A percentile compares a stretch with the other conserved stretches of the same genome.
These are phyloP conservation scores for Pogonomyrmex californicus DNA, from an alignment of 1,140 invertebrate genomes.

Conservation along the genomic window DNA sequence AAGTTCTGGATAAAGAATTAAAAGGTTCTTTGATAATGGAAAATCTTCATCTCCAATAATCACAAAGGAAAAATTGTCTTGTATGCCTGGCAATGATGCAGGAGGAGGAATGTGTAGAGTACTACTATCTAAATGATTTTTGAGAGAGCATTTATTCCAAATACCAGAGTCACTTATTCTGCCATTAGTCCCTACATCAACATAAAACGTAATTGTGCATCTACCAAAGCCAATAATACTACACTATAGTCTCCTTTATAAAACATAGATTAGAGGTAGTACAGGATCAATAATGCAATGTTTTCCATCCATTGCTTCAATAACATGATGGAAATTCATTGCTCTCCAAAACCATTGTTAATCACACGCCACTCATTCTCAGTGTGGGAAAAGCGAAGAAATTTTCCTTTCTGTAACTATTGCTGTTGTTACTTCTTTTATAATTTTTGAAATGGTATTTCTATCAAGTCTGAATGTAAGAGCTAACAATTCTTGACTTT, in stretches of 20 bases:
- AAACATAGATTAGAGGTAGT: not conserved
- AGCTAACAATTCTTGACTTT: conserved; percentile 19
- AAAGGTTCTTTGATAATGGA: not conserved
- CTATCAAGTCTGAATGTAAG: conserved; percentile 12
- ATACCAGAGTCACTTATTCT: not conserved
- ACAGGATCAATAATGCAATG: conserved; percentile 8
- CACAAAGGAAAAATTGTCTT: conserved; percentile 7
- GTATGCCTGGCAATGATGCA: conserved; percentile 7
- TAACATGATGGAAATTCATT: not conserved
- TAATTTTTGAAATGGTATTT: conserved; percentile 21
- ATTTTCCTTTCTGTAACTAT: not conserved
- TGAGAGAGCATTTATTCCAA: conserved; percentile 8
- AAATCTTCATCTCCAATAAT: conserved; percentile 18
- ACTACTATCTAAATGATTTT: conserved; percentile 3
- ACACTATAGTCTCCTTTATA: conserved; percentile 12
- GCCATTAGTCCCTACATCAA: not conserved
- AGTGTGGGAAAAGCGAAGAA: not conserved
- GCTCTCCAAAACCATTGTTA: not conserved
- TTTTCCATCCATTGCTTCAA: conserved; percentile 4
- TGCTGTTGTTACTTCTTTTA: conserved; percentile 11
- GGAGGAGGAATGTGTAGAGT: not conserved
- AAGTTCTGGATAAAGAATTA: conserved; percentile 14
- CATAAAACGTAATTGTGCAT: conserved; percentile 13
- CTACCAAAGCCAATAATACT: not conserved
- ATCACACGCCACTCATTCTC: conserved; percentile 25